These are phyloP conservation scores for Rhopalosiphum nymphaeae DNA, from an alignment of 2,888 invertebrate species.

Conservation along the genomic window DNA sequence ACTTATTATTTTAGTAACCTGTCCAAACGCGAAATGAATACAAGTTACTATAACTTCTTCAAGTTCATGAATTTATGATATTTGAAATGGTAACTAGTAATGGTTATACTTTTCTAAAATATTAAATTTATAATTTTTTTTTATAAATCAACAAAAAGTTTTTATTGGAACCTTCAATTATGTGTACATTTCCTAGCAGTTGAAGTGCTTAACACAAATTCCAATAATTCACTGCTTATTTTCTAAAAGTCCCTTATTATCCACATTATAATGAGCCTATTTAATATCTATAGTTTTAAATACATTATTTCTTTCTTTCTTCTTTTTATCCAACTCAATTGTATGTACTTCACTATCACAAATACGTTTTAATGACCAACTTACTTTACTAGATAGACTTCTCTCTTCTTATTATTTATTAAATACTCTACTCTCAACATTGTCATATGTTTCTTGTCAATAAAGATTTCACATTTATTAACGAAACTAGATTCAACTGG, in stretches of 20 bases:
- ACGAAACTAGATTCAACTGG: background rate
- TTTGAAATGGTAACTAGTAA: background rate
- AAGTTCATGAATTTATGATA: background rate
- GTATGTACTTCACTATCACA: background rate
- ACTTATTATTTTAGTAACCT: background rate
- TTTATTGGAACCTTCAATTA: background rate
- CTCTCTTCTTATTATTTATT: background rate
- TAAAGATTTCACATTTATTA: background rate
- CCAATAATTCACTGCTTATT: background rate
- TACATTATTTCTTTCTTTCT: background rate
- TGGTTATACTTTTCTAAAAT: background rate
- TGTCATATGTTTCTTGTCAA: background rate
- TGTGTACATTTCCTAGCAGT: background rate
- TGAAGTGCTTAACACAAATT: background rate
- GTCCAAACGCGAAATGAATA: background rate
- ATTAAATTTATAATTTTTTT: too few relatives aligned
- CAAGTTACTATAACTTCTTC: background rate
- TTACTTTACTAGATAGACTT: background rate
- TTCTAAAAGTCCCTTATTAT: too few relatives aligned
- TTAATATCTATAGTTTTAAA: background rate
- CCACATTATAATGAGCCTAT: too few relatives aligned
- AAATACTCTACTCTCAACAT: background rate
- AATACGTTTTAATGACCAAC: too few relatives aligned
- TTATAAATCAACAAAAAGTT: too few relatives aligned
- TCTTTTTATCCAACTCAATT: background rate